These are phyloP conservation scores for Dioctria rufipes DNA, from an alignment of 2,888 invertebrate species.

Conservation along the genomic window DNA sequence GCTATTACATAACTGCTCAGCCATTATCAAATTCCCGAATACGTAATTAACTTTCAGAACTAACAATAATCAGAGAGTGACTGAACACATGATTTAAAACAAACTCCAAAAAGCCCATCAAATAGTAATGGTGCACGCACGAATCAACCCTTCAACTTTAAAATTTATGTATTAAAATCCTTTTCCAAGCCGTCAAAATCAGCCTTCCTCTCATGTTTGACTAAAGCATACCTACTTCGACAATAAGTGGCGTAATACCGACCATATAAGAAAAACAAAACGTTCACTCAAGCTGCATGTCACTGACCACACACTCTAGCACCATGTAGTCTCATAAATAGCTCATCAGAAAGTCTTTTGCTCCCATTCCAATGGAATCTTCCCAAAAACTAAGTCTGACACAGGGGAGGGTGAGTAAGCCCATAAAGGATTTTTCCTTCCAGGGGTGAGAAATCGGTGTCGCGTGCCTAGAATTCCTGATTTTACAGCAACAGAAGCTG, in stretches of 20 bases:
- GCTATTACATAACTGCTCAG: too few relatives aligned
- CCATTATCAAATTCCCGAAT: too few relatives aligned
- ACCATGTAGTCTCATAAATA: constrained; percentile 23
- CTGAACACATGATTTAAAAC: too few relatives aligned
- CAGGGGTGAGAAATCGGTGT: constrained; percentile 53
- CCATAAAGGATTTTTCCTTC: constrained; percentile 43
- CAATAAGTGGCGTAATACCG: too few relatives aligned
- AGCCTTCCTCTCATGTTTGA: background rate
- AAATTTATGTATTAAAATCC: too few relatives aligned
- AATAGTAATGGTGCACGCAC: too few relatives aligned
- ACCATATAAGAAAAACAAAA: constrained; percentile 1
- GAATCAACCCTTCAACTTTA: too few relatives aligned
- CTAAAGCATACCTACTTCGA: background rate
- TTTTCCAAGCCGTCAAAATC: too few relatives aligned
- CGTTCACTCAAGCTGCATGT: background rate
- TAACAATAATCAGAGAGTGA: too few relatives aligned
- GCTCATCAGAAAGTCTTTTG: constrained; percentile 47
- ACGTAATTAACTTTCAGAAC: too few relatives aligned
- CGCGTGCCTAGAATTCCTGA: constrained; percentile 50
- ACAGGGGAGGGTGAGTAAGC: constrained; percentile 22
- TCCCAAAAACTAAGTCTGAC: constrained; percentile 15
- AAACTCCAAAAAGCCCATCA: too few relatives aligned
- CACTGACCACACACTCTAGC: constrained; percentile 41
- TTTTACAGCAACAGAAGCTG: constrained; percentile 16
- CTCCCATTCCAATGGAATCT: background rate